Evolutionary conservation across 2,797 vertebrate genomes (phyloP).

Genomic region (Sphenopsis melanotis): DNA sequence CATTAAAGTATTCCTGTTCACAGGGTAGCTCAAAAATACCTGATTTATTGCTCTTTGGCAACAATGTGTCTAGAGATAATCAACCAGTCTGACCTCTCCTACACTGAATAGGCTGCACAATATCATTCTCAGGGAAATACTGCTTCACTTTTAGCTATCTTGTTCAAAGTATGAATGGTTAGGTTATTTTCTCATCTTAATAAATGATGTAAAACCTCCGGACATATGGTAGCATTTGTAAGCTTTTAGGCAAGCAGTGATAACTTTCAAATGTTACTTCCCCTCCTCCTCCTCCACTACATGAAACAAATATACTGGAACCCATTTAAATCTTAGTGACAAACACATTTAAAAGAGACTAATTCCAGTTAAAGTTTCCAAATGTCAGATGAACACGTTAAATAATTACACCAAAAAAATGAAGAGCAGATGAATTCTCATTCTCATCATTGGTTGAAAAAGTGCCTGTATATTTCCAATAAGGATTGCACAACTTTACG

Average conservation of each 20-base stretch:
- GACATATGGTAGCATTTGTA: constrained; percentile 51
- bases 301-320: constrained; percentile 29
- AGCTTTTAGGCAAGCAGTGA: constrained; percentile 27
- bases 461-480: not conserved
- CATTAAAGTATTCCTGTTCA: not conserved
- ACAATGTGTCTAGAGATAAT: not conserved
- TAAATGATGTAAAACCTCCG: constrained; percentile 7
- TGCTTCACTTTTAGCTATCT: not conserved
- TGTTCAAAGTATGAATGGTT: not conserved
- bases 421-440: constrained; percentile 4
- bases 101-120: not conserved
- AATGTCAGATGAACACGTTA: not conserved
- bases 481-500: not conserved
- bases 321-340: constrained; percentile 4
- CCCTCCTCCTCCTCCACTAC: constrained; percentile 43
- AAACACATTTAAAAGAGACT: constrained; percentile 29
- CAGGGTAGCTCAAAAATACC: not conserved
- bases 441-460: not conserved
- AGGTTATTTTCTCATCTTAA: constrained; percentile 36
- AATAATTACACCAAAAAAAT: constrained; percentile 4
- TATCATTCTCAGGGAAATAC: not conserved
- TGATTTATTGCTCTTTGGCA: not conserved
- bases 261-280: constrained; percentile 64
- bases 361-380: constrained; percentile 48
- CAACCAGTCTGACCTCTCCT: not conserved